phyloP scores from a whole-genome alignment of 1,140 invertebrate genomes.

The Mylabris phalerata region DNA sequence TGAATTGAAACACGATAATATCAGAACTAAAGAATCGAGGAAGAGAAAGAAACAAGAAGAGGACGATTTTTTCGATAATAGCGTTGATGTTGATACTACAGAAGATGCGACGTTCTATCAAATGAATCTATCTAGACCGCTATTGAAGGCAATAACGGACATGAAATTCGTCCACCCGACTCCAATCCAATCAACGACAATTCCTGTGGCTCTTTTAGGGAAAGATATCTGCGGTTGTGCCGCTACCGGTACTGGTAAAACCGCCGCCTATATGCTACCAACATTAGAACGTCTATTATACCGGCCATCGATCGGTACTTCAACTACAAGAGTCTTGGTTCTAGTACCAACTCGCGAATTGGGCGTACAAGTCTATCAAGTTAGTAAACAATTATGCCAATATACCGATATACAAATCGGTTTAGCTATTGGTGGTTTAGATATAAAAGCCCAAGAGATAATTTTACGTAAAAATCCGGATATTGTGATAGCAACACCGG shows the following conservation, averaged over 20 bases:
- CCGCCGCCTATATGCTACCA: conserved; percentile 96
- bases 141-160: conserved; percentile 59
- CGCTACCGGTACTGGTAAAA: conserved; percentile 97
- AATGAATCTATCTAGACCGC: background rate
- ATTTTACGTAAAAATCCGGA: conserved; percentile 86
- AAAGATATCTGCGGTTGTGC: conserved; percentile 93
- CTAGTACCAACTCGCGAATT: conserved; percentile 95
- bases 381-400: conserved; percentile 84
- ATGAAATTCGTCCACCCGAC: conserved; percentile 91
- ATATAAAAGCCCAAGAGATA: conserved; percentile 88
- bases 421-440: conserved; percentile 85
- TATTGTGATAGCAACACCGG: conserved; percentile 96
- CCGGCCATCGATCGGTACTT: conserved; percentile 57
- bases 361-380: conserved; percentile 86
- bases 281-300: conserved; percentile 90
- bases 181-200: conserved; percentile 91
- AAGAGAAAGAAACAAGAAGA: background rate
- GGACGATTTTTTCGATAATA: background rate
- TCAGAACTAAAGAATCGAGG: conserved; percentile 40
- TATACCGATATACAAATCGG: conserved; percentile 78
- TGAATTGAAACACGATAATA: conserved; percentile 62
- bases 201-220: conserved; percentile 86
- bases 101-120: conserved; percentile 10
- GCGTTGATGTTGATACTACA: background rate
- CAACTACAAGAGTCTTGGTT: conserved; percentile 82